phyloP scores from a whole-genome alignment of 92 coral and sea anemone genomes.

The Muricea muricata region DNA sequence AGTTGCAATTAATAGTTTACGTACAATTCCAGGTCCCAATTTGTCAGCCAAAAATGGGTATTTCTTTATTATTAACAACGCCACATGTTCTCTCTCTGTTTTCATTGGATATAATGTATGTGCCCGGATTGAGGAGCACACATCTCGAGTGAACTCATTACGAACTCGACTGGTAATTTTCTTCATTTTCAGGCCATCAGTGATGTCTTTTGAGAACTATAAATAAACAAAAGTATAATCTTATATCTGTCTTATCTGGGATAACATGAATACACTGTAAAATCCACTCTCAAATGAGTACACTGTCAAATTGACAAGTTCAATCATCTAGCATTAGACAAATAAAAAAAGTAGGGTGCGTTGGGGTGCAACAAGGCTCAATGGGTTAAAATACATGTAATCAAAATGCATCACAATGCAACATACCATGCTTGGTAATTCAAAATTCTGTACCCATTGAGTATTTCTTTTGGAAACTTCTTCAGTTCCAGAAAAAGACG shows the following conservation, averaged over 20 bases:
- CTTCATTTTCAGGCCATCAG: constrained; percentile 32
- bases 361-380: background rate
- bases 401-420: constrained; percentile 3
- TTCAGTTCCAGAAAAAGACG: constrained; percentile 4
- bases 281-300: no score
- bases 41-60: constrained; percentile 67
- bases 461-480: background rate
- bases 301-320: background rate
- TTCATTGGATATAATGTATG: constrained; percentile 64
- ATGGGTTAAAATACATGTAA: background rate
- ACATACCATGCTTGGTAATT: constrained; percentile 33
- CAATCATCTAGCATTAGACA: background rate
- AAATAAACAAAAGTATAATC: constrained; percentile 4
- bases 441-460: constrained; percentile 9
- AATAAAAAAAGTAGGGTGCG: background rate
- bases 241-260: background rate
- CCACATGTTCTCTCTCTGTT: constrained; percentile 72
- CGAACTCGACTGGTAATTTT: constrained; percentile 42
- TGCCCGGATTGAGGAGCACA: constrained; percentile 62
- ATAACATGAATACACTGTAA: background rate
- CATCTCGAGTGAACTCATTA: constrained; percentile 68
- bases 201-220: background rate
- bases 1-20: constrained; percentile 19
- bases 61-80: constrained; percentile 47
- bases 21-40: constrained; percentile 74